These are phyloP conservation scores for Paracyclopina nana DNA, from an alignment of 1,140 invertebrate species.

Conservation along the genomic window DNA sequence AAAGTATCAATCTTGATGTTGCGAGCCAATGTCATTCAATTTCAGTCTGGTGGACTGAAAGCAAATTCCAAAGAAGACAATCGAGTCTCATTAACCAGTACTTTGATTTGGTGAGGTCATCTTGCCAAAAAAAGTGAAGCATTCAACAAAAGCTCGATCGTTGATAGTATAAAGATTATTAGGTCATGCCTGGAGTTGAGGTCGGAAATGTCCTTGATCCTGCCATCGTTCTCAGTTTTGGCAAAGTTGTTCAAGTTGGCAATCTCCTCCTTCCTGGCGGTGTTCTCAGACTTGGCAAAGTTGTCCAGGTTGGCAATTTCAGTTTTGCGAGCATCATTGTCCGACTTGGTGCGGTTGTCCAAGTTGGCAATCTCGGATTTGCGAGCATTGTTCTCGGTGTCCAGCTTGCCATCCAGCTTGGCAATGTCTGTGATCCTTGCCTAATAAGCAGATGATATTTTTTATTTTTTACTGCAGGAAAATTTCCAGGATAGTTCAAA, in stretches of 20 bases:
- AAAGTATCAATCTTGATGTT: no score
- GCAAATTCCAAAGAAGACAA: no score
- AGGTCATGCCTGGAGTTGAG: slow-evolving; percentile 7
- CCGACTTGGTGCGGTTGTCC: slow-evolving; percentile 12
- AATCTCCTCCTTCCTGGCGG: slow-evolving; percentile 15
- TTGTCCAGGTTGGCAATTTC: slow-evolving; percentile 15
- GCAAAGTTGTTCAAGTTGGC: slow-evolving; percentile 16
- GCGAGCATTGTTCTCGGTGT: slow-evolving; percentile 11
- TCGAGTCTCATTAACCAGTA: no score
- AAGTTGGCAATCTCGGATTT: slow-evolving; percentile 11
- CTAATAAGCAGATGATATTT: no score
- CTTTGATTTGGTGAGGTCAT: no score
- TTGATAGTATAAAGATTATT: no score
- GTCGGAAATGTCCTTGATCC: slow-evolving; percentile 8
- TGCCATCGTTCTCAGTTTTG: slow-evolving; percentile 15
- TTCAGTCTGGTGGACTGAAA: no score
- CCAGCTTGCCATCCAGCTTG: slow-evolving; percentile 16
- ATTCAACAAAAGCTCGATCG: no score
- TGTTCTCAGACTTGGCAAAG: slow-evolving; percentile 15
- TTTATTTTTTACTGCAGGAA: no score
- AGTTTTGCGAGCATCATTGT: slow-evolving; percentile 15
- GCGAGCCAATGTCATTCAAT: no score
- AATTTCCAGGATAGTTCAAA: no score
- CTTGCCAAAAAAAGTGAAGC: no score
- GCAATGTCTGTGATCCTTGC: slow-evolving; percentile 15